These are phyloP conservation scores for Camelus bactrianus DNA, from an alignment of 2,113 vertebrate genomes.

Conservation along the genomic window DNA sequence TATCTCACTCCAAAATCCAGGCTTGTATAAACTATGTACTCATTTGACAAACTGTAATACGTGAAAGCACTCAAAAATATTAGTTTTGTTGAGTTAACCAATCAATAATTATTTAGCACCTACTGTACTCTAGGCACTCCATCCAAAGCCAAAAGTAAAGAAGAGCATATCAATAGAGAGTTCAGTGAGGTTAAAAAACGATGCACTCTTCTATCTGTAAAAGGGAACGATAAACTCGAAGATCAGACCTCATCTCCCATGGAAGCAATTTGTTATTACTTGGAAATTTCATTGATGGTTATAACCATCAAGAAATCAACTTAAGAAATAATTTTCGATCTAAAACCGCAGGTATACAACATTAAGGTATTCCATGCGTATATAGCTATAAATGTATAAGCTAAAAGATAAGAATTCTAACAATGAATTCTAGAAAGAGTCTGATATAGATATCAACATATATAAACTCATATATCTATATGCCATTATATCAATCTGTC, in stretches of 20 bases:
- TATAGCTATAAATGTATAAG: neutral
- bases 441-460: neutral
- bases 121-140: neutral
- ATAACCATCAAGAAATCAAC: neutral
- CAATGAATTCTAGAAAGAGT: neutral
- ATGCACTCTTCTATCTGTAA: neutral
- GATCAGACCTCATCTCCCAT: neutral
- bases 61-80: neutral
- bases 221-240: conserved; percentile 22
- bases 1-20: neutral
- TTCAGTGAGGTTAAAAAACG: neutral
- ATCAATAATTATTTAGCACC: neutral
- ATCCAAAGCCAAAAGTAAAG: neutral
- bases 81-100: neutral
- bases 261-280: neutral
- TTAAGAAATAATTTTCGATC: neutral
- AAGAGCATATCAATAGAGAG: neutral
- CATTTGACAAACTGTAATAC: neutral
- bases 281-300: neutral
- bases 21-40: neutral
- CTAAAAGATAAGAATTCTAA: neutral
- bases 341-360: neutral
- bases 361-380: neutral
- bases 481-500: neutral
- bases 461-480: neutral